Evolutionary conservation across 1,140 invertebrate species (phyloP).

Genomic region (Magallana ariakensis): DNA sequence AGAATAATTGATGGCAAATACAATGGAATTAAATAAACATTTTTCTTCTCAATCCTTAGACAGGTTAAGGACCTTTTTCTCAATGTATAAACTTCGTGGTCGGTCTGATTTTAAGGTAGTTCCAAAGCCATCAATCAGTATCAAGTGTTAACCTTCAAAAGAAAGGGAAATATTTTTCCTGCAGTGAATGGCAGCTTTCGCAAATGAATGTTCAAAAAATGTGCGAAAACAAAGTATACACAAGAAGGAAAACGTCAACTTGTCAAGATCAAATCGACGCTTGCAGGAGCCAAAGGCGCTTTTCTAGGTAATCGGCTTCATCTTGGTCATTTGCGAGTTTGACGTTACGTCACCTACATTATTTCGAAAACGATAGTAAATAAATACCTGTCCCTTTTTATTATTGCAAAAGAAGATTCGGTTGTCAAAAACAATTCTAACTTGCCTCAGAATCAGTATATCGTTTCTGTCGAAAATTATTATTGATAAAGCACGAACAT

Average conservation of each 20-base stretch:
- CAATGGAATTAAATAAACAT: too few species aligned
- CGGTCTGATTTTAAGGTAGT: slow-evolving; percentile 7
- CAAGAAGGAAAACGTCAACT: neutral
- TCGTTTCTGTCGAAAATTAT: too few species aligned
- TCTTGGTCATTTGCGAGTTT: neutral
- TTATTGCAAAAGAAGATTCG: too few species aligned
- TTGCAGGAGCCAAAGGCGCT: neutral
- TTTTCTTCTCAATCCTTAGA: too few species aligned
- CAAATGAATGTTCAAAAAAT: neutral
- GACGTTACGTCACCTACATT: neutral
- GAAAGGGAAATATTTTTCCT: neutral
- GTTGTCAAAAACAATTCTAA: too few species aligned
- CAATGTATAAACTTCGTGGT: neutral
- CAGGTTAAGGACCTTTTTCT: neutral
- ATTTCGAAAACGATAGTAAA: neutral
- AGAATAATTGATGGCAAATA: too few species aligned
- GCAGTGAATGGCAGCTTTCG: slow-evolving; percentile 5
- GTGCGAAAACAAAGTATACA: neutral
- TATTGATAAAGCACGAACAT: neutral
- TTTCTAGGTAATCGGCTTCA: neutral
- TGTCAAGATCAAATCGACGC: slow-evolving; percentile 11
- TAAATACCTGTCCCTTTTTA: neutral
- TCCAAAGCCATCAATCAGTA: neutral
- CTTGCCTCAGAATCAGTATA: too few species aligned
- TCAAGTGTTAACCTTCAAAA: slow-evolving; percentile 2